Base-by-base conservation (phyloP, 2,888 invertebrate species). In the Aspidapion aeneum region DNA sequence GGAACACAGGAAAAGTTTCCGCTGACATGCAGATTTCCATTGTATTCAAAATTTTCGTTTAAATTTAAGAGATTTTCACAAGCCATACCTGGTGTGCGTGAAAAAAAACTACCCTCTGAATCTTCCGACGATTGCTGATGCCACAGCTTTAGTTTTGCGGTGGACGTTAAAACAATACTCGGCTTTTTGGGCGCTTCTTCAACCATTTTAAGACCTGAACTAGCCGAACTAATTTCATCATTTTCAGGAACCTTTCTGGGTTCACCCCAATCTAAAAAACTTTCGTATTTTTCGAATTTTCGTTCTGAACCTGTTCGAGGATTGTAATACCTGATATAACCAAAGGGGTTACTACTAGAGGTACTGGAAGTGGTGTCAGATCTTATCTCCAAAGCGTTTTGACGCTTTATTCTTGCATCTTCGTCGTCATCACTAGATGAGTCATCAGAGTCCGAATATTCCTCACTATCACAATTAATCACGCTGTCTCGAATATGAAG, bases 41-140 rank as follows among this genome's bases (percentile, higher is more conserved):
- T 79, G 52, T 87, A 82, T 75, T 82, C 82, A 9, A 82, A 82
- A 75, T 85, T 84, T 72, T 85, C 86, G 74, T 86, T 85, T 73
- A 89, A 82, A 76, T 87, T 85, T 12, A 85, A 83, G 67, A 90
- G 79, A 81, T 90, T 86, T 77, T 90, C 89, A 74, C 87, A 89
- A 9, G 87, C 88, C 79, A 85, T 83, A 69, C 86, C 86, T 18
- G 80, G 80, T 59, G 81, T 84, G 1, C 69, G 66, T 2, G 84
- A 83, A 70, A 85, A 85, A 70, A 85, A 85, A 70, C 85, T 85
- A 18, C 84, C 83, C 76, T 87, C 85, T 66, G 89, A 89, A 77
- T 84, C 84, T 78, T 87, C 78, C 0, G 86, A 73, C 16, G 64
- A 66, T 68, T 78, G 77, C 58, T 76, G 74, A 21, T 73, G 71